Evolutionary conservation across 2,113 vertebrate genomes (phyloP), one percentile per base, ranked within the genome.

Genomic region (Eolophus roseicapilla): DNA sequence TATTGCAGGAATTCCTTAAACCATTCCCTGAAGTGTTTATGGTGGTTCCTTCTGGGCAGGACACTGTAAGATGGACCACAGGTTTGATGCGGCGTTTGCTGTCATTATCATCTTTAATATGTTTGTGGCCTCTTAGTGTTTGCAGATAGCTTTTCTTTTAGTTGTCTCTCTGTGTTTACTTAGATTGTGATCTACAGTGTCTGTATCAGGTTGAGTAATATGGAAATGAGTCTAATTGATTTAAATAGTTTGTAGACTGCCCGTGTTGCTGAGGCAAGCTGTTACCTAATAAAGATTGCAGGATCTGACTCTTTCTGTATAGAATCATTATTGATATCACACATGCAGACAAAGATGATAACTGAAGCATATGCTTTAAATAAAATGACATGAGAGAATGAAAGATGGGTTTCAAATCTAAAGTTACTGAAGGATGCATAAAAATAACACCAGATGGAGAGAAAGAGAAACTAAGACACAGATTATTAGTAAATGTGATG

Each of bases 241-340:
- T 92, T 89, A 92, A 94, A 88, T 95, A 96, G 86, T 93, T 86
- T 93, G 91, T 93, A 96, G 95, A 93, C 88, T 95, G 83, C 76
- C 95, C 50, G 1, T 89, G 77, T 57, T 92, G 82, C 94, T 78
- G 69, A 83, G 73, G 82, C 93, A 96, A 93, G 88, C 88, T 96
- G 92, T 90, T 95, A 92, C 82, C 88, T 93, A 94, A 95, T 88
- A 95, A 82, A 86, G 90, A 88, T 77, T 94, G 78, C 14, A 17
- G 80, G 62, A 69, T 97, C 80, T 94, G 91, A 93, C 92, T 95
- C 73, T 50, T 74, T 44, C 88, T 81, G 77, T 94, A 89, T 82
- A 79, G 90, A 83, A 91, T 69, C 50, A 37, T 79, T 96, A 91
- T 82, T 96, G 95, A 76, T 90, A 90, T 86, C 86, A 93, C 96